Evolutionary conservation across 1,140 invertebrate species (phyloP).

Genomic region (Cataglyphis hispanica): DNA sequence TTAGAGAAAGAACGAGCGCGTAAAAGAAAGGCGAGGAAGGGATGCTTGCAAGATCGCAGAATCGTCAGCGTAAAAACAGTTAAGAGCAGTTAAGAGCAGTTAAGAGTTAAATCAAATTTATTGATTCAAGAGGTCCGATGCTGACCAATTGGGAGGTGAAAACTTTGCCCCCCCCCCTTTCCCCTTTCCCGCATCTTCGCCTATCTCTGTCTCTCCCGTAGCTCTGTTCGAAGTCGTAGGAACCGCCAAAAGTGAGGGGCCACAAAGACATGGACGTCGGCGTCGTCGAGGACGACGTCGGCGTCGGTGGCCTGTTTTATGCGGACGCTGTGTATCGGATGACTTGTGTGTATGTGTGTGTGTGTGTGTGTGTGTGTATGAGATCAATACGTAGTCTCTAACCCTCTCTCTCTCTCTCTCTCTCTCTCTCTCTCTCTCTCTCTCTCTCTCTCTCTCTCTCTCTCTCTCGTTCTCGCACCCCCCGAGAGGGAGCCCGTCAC

Average conservation of each 20-base stretch:
- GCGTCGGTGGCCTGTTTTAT: constrained; percentile 71
- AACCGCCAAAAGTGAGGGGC: constrained; percentile 43
- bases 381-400: constrained; percentile 80
- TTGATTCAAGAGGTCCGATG: constrained; percentile 26
- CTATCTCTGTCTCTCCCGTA: not conserved
- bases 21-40: not conserved
- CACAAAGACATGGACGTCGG: constrained; percentile 41
- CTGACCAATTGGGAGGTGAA: constrained; percentile 55
- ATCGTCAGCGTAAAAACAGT: constrained; percentile 25
- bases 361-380: constrained; percentile 33
- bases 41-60: constrained; percentile 3
- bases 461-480: constrained; percentile 20
- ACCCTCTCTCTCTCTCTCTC: constrained; percentile 63
- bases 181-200: not conserved
- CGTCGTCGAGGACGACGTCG: constrained; percentile 49
- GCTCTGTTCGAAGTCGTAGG: not conserved
- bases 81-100: constrained; percentile 21
- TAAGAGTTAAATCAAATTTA: constrained; percentile 52
- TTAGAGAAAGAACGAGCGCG: constrained; percentile 17
- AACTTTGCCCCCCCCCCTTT: constrained; percentile 10
- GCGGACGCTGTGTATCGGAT: constrained; percentile 70
- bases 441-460: constrained; percentile 59
- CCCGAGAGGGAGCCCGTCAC: constrained; percentile 9
- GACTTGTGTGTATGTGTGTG: constrained; percentile 53
- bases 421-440: constrained; percentile 65